Percentiles rank a stretch among this genome's conserved stretches.
These are phyloP conservation scores for Sebastes minor DNA, from an alignment of 2,797 vertebrate species.

Conservation along the genomic window DNA sequence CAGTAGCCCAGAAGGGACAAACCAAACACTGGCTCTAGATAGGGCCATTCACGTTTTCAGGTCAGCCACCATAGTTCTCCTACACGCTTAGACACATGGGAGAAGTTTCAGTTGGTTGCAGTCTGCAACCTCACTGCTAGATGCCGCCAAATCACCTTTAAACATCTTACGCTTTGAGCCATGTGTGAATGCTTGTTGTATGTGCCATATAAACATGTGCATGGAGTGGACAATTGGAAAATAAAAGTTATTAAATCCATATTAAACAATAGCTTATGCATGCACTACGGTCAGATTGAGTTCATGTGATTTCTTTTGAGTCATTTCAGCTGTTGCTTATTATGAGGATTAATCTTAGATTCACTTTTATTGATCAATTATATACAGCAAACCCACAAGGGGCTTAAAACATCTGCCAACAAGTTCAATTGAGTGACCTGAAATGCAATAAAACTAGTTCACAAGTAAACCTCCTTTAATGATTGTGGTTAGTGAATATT, in stretches of 20 bases:
- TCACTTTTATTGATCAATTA: slow-evolving; percentile 38
- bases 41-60: accelerated
- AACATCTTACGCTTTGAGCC: not conserved
- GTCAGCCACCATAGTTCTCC: not conserved
- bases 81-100: not conserved
- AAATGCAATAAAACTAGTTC: slow-evolving; percentile 18
- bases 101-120: not conserved
- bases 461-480: not conserved
- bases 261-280: slow-evolving; percentile 21
- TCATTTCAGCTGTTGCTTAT: slow-evolving; percentile 41
- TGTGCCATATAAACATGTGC: not conserved
- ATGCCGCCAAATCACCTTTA: not conserved
- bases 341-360: slow-evolving; percentile 35
- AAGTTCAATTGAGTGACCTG: slow-evolving; percentile 5
- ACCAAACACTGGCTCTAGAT: not conserved
- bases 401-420: slow-evolving; percentile 27
- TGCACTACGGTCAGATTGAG: not conserved
- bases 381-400: slow-evolving; percentile 24
- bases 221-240: not conserved
- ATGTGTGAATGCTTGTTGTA: not conserved
- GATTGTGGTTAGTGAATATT: not conserved
- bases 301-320: slow-evolving; percentile 11
- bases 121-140: not conserved
- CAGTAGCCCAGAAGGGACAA: too few relatives aligned
- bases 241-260: slow-evolving; percentile 5